Percentiles rank a stretch among this genome's conserved stretches.
Conservation (phyloP, 2,797 vertebrate genomes). For the Oreochromis mossambicus region DNA sequence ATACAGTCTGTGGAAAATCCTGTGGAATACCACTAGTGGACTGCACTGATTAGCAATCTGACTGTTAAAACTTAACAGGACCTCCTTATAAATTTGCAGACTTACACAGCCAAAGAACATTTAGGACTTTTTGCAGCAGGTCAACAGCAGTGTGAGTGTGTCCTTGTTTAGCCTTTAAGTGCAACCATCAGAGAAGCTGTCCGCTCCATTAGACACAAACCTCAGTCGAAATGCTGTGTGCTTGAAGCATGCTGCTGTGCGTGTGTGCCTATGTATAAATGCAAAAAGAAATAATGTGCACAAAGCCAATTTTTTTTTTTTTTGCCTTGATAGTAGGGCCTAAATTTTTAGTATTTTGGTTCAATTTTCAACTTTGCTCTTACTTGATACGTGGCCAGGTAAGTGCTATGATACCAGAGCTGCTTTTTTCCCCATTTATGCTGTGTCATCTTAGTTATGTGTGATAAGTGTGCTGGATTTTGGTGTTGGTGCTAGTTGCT, state of each 20-base stretch:
- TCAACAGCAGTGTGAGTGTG: neutral
- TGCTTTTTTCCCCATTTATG: fast-evolving
- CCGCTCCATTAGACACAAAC: conserved; percentile 49
- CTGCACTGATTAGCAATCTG: neutral
- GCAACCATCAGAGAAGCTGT: conserved; percentile 10
- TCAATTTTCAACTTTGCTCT: neutral
- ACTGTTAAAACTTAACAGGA: neutral
- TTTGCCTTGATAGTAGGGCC: neutral
- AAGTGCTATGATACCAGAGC: fast-evolving
- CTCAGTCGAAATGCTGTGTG: conserved; percentile 13
- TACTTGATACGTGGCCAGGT: neutral
- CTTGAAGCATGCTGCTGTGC: neutral
- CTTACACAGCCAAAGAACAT: neutral
- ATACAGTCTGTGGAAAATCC: neutral
- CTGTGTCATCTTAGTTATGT: neutral
- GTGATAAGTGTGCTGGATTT: neutral
- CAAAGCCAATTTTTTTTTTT: neutral
- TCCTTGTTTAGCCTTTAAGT: conserved; percentile 38
- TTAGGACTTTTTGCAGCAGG: neutral
- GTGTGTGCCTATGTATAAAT: conserved; percentile 6
- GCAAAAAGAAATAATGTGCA: neutral
- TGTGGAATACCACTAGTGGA: neutral
- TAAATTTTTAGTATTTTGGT: neutral
- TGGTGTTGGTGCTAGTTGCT: neutral
- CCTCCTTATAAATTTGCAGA: neutral